Evolutionary conservation across 2,113 vertebrate genomes (phyloP), one percentile per base, ranked within the genome.

Genomic region (Nansenia antarctica): DNA sequence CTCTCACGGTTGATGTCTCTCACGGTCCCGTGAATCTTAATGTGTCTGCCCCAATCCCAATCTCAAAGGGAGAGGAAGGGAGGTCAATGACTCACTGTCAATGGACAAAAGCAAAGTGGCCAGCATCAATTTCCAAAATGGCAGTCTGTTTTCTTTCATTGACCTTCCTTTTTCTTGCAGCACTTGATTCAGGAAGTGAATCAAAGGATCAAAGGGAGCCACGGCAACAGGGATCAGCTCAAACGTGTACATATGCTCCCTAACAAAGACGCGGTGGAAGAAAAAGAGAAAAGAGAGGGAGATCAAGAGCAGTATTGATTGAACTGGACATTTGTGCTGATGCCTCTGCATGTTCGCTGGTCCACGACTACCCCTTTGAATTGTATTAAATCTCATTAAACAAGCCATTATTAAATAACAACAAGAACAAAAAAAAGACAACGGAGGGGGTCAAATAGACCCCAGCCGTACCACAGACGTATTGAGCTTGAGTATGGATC

Each of bases 151-250:
- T 20, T 5, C 1, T 11, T 54, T 26, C 3, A 1, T 18, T 42
- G 26, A 65, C 66, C 58, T 62, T 47, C 8, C 49, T 65, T n/a
- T 67, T 52, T 42, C 49, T 73, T 49, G 65, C 39, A 42, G 65
- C 63, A 68, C 42, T 73, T 67, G 69, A 81, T 65, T 72, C 70
- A 34, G 69, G 73, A 78, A 22, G 59, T 78, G 65, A 79, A 78
- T 80, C 45, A 70, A 59, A 22, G 22, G 20, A 83, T 78, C 61
- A 84, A 80, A 81, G 72, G 4, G 29, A 73, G 55, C 27, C 24
- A 42, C 27, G 9, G 9, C 18, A 69, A 37, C 26, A 45, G 29
- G 45, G 68, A 70, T 74, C 20, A 39, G 30, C 29, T 45, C 37
- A 61, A 69, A 32, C 60, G 20, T 61, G 58, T 29, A 69, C 72